A percentile compares a stretch with the other conserved stretches of the same genome.
These are phyloP conservation scores for Sinopyrophorus schimmeli DNA, from an alignment of 2,888 invertebrate genomes.

Conservation along the genomic window DNA sequence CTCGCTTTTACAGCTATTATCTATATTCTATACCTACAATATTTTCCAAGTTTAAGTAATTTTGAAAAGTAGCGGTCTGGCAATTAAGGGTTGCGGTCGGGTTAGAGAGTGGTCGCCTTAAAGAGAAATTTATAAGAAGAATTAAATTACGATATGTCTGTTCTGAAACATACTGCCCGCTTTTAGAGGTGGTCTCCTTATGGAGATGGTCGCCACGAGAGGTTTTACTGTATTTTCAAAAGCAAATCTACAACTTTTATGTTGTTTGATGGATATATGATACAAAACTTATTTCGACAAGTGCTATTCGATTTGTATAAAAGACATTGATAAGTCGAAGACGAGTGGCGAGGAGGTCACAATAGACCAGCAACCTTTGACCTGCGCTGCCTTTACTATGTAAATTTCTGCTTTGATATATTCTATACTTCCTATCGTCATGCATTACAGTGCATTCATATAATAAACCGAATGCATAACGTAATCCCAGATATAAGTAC, in stretches of 20 bases:
- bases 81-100: too few species aligned
- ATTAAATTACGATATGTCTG: too few species aligned
- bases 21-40: too few species aligned
- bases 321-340: slow-evolving; percentile 31
- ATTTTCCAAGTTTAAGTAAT: too few species aligned
- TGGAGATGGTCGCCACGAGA: too few species aligned
- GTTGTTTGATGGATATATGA: neutral
- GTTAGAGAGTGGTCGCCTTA: too few species aligned
- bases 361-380: slow-evolving; percentile 36
- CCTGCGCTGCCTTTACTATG: slow-evolving; percentile 36
- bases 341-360: slow-evolving; percentile 28
- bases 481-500: slow-evolving; percentile 25
- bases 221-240: too few species aligned
- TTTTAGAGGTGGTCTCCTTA: too few species aligned
- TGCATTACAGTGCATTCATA: slow-evolving; percentile 21
- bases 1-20: too few species aligned
- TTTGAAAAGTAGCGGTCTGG: too few species aligned
- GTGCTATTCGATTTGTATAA: slow-evolving; percentile 20
- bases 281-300: slow-evolving; percentile 13
- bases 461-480: slow-evolving; percentile 25
- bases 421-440: slow-evolving; percentile 24
- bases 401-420: slow-evolving; percentile 33
- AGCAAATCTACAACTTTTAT: neutral
- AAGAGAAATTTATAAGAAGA: too few species aligned
- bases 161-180: too few species aligned